Evolutionary conservation across 2,888 invertebrate genomes (phyloP), one percentile per base, ranked within the genome.

Genomic region (Ernsta delagoae): DNA sequence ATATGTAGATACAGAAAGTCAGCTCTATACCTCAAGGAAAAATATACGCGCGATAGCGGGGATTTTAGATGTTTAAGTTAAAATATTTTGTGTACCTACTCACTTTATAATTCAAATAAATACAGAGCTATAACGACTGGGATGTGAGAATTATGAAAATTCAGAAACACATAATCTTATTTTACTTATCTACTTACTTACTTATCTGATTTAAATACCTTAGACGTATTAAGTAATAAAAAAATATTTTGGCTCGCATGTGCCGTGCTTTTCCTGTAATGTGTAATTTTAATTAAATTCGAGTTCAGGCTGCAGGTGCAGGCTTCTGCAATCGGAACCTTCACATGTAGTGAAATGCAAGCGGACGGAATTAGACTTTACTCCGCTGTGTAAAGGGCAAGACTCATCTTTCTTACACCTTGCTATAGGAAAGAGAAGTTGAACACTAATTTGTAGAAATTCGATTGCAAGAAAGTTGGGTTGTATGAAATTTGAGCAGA

Each of bases 261-360:
- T 24, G 24, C 24, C 24, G 24, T 24, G 24, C 24, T 24, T 24
- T 24, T 24, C 1, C 24, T 24, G 1, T 24, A 3, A 24, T 24
- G 24, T 24, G 24, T 24, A 24, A 24, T 24, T 24, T 5, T 4
- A 39, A 39, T 39, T 39, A 39, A 39, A 39, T 5, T 39, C 39
- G 39, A 39, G 5, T 36, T 5, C 5, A 36, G 9, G 41, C 41
- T 41, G 41, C 41, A 3, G 12, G n/a, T 50, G 12, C 9, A 53
- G 75, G 75, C 78, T 87, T 87, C 87, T 82, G 79, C 83, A 89
- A 88, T 81, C 74, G 79, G 87, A 88, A 83, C 83, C 87, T 77
- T 74, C 73, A 71, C 70, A 77, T 80, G 78, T 77, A 77, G 70
- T 75, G 73, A 65, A 66, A 66, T 70, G 59, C 48, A 64, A 67